Base-by-base conservation (phyloP, 2,888 invertebrate species). In the Lysandra coridon region DNA sequence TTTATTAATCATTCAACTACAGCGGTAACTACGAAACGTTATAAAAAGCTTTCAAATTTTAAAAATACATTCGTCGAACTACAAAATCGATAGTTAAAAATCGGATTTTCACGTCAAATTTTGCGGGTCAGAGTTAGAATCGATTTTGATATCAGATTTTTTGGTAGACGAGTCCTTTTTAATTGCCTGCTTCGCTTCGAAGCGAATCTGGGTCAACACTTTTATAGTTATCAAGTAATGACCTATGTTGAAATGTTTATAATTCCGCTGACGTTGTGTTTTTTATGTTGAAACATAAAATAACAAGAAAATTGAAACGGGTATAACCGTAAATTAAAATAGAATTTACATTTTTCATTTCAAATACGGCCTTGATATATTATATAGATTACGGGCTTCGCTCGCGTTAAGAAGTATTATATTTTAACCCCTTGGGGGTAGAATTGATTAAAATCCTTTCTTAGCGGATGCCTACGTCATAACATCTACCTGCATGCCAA, bases 81-180 rank as follows among this genome's bases (percentile, higher is more conserved):
- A 17, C 33, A 33, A 17, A 33, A 69, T 17, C 69, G 69, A 69
- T 33, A 37, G 33, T 37, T 69, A 12, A 69, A 64, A 69, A 33
- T 69, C 69, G 33, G 12, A 69, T 69, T 69, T 37, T 69, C 33
- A 14, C 33, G 37, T 69, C 33, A 69, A 69, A 69, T 69, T 69
- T 10, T 30, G 30, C 69, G 33, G 64, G 33, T 37, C 69, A 69
- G 33, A 69, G 12, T 69, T 69, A 33, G 14, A 69, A 64, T 33
- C 69, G 12, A 33, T 69, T 69, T 69, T 33, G 33, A 37, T 69
- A 33, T 33, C 33, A 69, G 69, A 64, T 69, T 69, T 69, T 69
- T 69, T 33, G 4, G 69, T 69, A 33, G 33, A 12, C 69, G 69
- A 69, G 30, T 69, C 69, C 33, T 33, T 69, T 69, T 69, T 69